A percentile compares a stretch with the other conserved stretches of the same genome.
These are phyloP conservation scores for Eunapius fragilis DNA, from an alignment of 37 sponge, comb jelly and placozoan genomes.

Conservation along the genomic window DNA sequence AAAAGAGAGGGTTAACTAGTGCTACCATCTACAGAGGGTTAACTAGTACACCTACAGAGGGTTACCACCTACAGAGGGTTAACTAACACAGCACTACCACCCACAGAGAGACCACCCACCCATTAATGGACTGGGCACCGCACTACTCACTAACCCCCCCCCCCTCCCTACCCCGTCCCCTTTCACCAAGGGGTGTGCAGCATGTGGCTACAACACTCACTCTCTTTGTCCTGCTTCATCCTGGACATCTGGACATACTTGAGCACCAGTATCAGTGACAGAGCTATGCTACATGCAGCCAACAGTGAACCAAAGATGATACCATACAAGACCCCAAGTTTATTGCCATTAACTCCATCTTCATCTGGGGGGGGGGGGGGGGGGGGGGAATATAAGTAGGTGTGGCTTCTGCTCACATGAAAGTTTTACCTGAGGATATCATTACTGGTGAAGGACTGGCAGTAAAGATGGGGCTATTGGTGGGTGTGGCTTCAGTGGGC, in stretches of 20 bases:
- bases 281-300: conserved; percentile 1
- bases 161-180: neutral
- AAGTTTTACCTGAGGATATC: too few species aligned
- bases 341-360: neutral
- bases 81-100: too few species aligned
- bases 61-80: too few species aligned
- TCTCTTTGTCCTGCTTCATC: conserved; percentile 42
- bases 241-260: conserved; percentile 54
- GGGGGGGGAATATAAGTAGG: neutral
- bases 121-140: neutral
- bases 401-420: too few species aligned
- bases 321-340: conserved; percentile 32
- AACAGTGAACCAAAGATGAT: conserved; percentile 19
- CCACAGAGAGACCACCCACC: neutral
- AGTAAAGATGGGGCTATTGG: too few species aligned
- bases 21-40: too few species aligned
- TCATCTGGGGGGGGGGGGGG: neutral
- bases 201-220: conserved; percentile 5
- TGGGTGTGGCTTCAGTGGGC: too few species aligned
- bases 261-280: conserved; percentile 32
- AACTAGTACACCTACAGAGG: too few species aligned
- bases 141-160: neutral
- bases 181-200: too few species aligned
- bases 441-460: too few species aligned
- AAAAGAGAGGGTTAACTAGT: neutral